Evolutionary conservation across 2,888 invertebrate genomes (phyloP).

Genomic region (Drosophila robusta): DNA sequence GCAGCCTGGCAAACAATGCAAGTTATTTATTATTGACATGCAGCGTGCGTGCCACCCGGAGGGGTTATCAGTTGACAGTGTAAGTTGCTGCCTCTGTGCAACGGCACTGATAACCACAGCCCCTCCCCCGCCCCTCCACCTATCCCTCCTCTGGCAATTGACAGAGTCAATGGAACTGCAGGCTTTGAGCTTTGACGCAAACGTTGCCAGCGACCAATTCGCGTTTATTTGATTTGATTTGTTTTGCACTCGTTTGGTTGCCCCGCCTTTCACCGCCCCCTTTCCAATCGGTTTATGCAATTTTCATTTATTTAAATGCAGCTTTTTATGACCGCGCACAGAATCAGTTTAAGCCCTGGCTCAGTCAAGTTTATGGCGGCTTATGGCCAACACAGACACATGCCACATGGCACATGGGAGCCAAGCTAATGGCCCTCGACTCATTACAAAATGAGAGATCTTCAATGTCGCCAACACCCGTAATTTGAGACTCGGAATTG

Average conservation of each 20-base stretch:
- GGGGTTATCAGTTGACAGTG: constrained; percentile 72
- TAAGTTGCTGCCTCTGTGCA: constrained; percentile 52
- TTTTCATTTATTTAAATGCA: constrained; percentile 66
- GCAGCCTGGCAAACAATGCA: constrained; percentile 65
- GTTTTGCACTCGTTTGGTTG: constrained; percentile 27
- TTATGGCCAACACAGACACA: constrained; percentile 30
- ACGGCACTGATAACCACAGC: constrained; percentile 64
- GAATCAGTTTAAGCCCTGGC: constrained; percentile 42
- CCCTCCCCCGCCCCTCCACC: neutral
- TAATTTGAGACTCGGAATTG: constrained; percentile 26
- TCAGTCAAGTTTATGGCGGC: constrained; percentile 65
- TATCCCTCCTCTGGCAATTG: neutral
- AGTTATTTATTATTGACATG: constrained; percentile 76
- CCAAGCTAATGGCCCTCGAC: constrained; percentile 12
- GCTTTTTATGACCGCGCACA: constrained; percentile 15
- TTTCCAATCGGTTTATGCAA: constrained; percentile 55
- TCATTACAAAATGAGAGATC: constrained; percentile 17
- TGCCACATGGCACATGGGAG: neutral
- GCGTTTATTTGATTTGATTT: constrained; percentile 53
- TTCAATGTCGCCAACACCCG: constrained; percentile 13
- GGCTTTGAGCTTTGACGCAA: constrained; percentile 61
- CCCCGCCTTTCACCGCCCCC: neutral
- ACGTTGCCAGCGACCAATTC: constrained; percentile 29
- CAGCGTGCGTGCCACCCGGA: constrained; percentile 44
- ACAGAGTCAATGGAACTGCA: constrained; percentile 23